Percentiles rank a stretch among this genome's conserved stretches.
Conservation (phyloP, 1,140 invertebrate genomes). For the Cotesia vestalis region DNA sequence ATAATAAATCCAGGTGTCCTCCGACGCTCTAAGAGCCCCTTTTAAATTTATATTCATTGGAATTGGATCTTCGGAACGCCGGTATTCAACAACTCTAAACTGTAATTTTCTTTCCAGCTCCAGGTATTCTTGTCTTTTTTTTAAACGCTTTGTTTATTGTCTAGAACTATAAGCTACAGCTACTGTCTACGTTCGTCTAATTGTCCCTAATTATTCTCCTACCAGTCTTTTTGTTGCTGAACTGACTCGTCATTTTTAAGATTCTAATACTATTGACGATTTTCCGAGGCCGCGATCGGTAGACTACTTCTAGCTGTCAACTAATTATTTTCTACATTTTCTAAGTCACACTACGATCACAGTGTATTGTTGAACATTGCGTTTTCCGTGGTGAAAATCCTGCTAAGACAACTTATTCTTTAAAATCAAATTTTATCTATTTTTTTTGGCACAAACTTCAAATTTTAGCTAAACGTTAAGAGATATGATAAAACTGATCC, state of each 20-base stretch:
- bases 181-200: conserved; percentile 47
- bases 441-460: too few species aligned
- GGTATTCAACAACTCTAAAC: conserved; percentile 33
- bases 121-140: conserved; percentile 32
- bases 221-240: conserved; percentile 58
- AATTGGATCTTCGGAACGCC: conserved; percentile 32
- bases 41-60: conserved; percentile 39
- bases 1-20: conserved; percentile 38
- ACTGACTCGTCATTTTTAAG: conserved; percentile 45
- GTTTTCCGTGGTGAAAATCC: neutral
- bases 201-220: conserved; percentile 50
- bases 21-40: neutral
- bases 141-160: conserved; percentile 59
- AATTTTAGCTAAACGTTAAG: too few species aligned
- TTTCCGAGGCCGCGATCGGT: conserved; percentile 42
- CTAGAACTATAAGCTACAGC: conserved; percentile 12
- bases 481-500: too few species aligned
- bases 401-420: too few species aligned
- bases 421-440: too few species aligned
- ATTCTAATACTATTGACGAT: conserved; percentile 41
- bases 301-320: conserved; percentile 59
- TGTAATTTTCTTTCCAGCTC: conserved; percentile 26
- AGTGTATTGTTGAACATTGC: conserved; percentile 57
- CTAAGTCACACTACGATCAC: conserved; percentile 57
- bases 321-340: conserved; percentile 45